Conservation (phyloP, 2,888 invertebrate species). For the Elysia crispata region DNA sequence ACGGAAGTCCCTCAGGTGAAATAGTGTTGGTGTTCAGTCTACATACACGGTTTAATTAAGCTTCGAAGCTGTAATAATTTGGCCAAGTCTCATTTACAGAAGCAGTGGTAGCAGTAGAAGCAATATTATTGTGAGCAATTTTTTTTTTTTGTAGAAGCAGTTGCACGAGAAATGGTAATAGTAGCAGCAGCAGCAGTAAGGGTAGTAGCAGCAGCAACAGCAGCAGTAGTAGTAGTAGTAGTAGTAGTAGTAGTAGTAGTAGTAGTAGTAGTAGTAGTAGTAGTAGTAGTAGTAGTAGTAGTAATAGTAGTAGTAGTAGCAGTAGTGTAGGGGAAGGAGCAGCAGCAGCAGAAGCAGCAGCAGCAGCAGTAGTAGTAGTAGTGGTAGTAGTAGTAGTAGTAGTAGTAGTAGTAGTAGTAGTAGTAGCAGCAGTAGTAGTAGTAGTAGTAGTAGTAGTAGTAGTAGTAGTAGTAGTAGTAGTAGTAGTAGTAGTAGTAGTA, state of each 20-base stretch:
- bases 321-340: background rate
- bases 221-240: background rate
- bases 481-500: background rate
- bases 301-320: background rate
- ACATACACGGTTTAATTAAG: too few relatives aligned
- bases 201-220: too few relatives aligned
- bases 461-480: background rate
- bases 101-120: too few relatives aligned
- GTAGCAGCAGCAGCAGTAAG: too few relatives aligned
- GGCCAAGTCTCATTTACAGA: too few relatives aligned
- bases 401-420: background rate
- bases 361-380: background rate
- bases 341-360: too few relatives aligned
- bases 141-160: background rate
- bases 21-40: too few relatives aligned
- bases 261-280: background rate
- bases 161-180: too few relatives aligned
- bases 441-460: background rate
- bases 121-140: background rate
- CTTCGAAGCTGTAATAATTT: too few relatives aligned
- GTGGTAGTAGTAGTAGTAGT: background rate
- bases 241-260: background rate
- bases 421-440: background rate
- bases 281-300: background rate
- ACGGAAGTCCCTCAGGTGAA: too few relatives aligned